phyloP scores from a whole-genome alignment of 2,113 vertebrate genomes.

The Chrysemys picta region DNA sequence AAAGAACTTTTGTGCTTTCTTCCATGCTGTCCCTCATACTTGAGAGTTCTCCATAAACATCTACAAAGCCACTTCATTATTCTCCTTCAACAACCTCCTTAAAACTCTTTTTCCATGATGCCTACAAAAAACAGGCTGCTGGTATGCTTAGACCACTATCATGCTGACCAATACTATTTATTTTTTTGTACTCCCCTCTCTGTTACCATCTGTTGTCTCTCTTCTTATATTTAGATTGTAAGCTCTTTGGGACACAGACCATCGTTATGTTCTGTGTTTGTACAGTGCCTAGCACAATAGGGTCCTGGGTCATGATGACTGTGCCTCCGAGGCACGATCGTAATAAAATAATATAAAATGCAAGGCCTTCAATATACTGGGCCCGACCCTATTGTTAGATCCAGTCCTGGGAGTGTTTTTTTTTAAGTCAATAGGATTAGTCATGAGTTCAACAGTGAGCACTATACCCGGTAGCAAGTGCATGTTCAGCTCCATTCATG shows the following conservation, averaged over 20 bases:
- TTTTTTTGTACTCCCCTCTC: background rate
- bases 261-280: background rate
- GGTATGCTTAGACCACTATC: background rate
- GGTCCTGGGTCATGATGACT: background rate
- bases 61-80: background rate
- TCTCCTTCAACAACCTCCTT: background rate
- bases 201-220: background rate
- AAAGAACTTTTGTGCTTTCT: background rate
- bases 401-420: background rate
- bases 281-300: background rate
- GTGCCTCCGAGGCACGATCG: background rate
- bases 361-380: background rate
- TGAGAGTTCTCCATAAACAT: background rate
- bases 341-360: background rate
- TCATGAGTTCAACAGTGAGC: accelerated
- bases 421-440: background rate
- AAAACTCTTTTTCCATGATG: accelerated
- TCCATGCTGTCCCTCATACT: accelerated
- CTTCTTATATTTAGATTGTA: background rate
- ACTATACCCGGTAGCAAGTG: accelerated
- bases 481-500: accelerated
- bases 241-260: background rate
- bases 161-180: background rate
- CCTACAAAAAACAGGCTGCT: background rate
- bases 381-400: background rate